A percentile compares a stretch with the other conserved stretches of the same genome.
Conservation (phyloP, 2,113 vertebrate species). For the Cololabis saira region DNA sequence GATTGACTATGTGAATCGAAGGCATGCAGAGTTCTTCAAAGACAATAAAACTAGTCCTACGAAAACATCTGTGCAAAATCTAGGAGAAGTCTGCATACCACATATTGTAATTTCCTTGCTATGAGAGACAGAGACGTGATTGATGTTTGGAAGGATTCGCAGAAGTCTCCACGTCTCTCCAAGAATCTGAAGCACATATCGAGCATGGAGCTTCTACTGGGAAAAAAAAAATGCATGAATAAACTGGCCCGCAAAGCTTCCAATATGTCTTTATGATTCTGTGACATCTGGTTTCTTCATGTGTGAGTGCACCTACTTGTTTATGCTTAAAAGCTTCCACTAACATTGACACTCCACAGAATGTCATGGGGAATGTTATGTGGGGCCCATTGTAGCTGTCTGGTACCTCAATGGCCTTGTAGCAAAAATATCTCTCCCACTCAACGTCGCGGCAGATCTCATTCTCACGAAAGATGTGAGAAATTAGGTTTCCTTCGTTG, state of each 20-base stretch:
- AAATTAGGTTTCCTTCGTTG: conserved; percentile 86
- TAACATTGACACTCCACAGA: conserved; percentile 85
- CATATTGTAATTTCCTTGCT: conserved; percentile 92
- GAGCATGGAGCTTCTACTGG: conserved; percentile 94
- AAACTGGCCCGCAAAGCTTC: background rate
- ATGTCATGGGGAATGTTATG: conserved; percentile 89
- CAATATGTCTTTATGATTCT: background rate
- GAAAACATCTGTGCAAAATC: background rate
- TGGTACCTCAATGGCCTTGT: conserved; percentile 84
- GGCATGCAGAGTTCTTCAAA: background rate
- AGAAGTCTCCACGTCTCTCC: conserved; percentile 89
- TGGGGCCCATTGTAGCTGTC: conserved; percentile 85
- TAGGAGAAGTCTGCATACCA: conserved; percentile 74
- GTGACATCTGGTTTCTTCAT: background rate
- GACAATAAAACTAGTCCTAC: background rate
- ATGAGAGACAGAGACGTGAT: conserved; percentile 83
- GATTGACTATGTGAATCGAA: background rate
- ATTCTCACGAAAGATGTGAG: conserved; percentile 85
- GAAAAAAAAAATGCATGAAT: conserved; percentile 71
- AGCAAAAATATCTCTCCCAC: conserved; percentile 83
- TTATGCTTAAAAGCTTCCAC: conserved; percentile 92
- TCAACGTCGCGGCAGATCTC: conserved; percentile 78
- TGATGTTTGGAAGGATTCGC: conserved; percentile 91
- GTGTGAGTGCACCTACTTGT: conserved; percentile 82
- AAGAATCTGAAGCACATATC: conserved; percentile 91